phyloP scores from a whole-genome alignment of 2,888 invertebrate genomes.

The Dorcus parallelipipedus region DNA sequence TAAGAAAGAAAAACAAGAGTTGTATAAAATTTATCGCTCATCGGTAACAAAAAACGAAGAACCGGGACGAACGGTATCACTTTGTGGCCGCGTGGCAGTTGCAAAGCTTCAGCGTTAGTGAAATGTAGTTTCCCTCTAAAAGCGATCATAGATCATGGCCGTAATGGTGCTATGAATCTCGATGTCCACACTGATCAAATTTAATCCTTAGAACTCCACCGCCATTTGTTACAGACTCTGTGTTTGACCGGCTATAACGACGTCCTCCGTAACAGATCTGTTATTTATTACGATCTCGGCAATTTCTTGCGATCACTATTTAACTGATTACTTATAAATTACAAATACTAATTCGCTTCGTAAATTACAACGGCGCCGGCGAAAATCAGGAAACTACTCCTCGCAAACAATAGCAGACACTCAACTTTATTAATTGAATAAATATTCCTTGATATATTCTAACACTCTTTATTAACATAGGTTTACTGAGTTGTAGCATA shows the following conservation, averaged over 20 bases:
- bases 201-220: slow-evolving; percentile 49
- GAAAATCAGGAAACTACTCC: too few species aligned
- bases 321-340: slow-evolving; percentile 31
- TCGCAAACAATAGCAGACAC: too few species aligned
- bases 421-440: too few species aligned
- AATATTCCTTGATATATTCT: too few species aligned
- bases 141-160: slow-evolving; percentile 49
- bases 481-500: too few species aligned
- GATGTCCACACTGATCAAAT: slow-evolving; percentile 53
- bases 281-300: slow-evolving; percentile 30
- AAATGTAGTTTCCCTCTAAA: slow-evolving; percentile 44
- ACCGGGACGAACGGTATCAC: slow-evolving; percentile 18
- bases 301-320: slow-evolving; percentile 31
- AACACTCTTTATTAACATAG: too few species aligned
- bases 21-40: too few species aligned
- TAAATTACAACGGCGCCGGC: background rate
- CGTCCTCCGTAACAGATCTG: slow-evolving; percentile 32
- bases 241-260: slow-evolving; percentile 40
- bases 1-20: too few species aligned
- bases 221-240: slow-evolving; percentile 34
- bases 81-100: slow-evolving; percentile 31
- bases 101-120: slow-evolving; percentile 31
- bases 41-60: too few species aligned
- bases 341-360: slow-evolving; percentile 15
- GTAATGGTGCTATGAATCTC: slow-evolving; percentile 54